phyloP scores from a whole-genome alignment of 1,140 invertebrate species.

The Onthophagus taurus region DNA sequence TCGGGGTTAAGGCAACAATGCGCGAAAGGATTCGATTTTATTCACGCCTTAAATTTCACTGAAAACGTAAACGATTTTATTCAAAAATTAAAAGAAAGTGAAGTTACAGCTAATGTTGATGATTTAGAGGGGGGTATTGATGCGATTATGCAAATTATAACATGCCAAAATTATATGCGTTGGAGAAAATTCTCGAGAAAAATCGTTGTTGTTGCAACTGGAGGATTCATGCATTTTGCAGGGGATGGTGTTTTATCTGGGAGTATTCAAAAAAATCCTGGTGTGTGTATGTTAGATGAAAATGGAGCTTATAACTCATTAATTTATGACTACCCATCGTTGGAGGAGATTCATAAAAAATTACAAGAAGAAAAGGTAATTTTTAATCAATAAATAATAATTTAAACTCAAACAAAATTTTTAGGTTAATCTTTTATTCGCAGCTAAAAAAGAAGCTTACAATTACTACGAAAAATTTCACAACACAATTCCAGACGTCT shows the following conservation, averaged over 20 bases:
- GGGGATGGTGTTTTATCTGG: slow-evolving; percentile 38
- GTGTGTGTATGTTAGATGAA: slow-evolving; percentile 45
- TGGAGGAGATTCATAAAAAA: slow-evolving; percentile 49
- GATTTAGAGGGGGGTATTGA: slow-evolving; percentile 53
- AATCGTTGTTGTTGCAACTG: slow-evolving; percentile 38
- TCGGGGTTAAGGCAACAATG: slow-evolving; percentile 13
- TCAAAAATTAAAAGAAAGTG: slow-evolving; percentile 18
- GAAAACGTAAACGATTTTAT: slow-evolving; percentile 23
- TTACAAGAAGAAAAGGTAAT: slow-evolving; percentile 45
- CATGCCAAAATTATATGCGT: slow-evolving; percentile 34
- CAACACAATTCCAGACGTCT: slow-evolving; percentile 42
- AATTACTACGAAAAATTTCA: slow-evolving; percentile 45
- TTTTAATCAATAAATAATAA: too few species aligned
- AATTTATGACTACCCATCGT: slow-evolving; percentile 51
- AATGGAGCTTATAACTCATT: slow-evolving; percentile 44
- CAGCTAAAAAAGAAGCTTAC: slow-evolving; percentile 43
- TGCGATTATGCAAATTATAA: slow-evolving; percentile 48
- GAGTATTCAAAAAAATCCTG: slow-evolving; percentile 23
- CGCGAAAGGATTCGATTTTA: slow-evolving; percentile 26
- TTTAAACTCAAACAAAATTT: too few species aligned
- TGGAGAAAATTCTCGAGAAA: slow-evolving; percentile 36
- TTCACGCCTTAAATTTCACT: slow-evolving; percentile 32
- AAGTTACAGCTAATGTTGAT: slow-evolving; percentile 28
- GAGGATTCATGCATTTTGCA: slow-evolving; percentile 38
- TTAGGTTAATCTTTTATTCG: slow-evolving; percentile 52